phyloP scores from a whole-genome alignment of 2,888 invertebrate species.

The Agrotis segetum region DNA sequence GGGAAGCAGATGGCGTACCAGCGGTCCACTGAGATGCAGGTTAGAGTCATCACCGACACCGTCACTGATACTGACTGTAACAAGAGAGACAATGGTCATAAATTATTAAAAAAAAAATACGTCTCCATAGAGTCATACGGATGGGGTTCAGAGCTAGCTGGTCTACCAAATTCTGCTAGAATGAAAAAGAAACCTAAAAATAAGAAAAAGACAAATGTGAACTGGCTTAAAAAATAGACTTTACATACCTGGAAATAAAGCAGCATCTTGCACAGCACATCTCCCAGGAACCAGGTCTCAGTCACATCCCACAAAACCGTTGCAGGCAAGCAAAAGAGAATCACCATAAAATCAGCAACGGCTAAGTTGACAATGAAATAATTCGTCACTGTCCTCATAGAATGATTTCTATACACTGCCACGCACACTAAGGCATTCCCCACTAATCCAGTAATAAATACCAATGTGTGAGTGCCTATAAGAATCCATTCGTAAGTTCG shows the following conservation, averaged over 20 bases:
- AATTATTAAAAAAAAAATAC: background rate
- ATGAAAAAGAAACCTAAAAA: too few species aligned
- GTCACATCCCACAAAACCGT: constrained; percentile 97
- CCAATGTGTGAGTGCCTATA: constrained; percentile 93
- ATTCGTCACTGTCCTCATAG: constrained; percentile 98
- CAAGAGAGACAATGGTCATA: constrained; percentile 66
- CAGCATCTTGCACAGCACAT: constrained; percentile 95
- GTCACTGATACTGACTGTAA: constrained; percentile 97
- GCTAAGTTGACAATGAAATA: constrained; percentile 98
- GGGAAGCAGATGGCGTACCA: constrained; percentile 99
- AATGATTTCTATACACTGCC: constrained; percentile 96
- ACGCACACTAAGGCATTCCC: constrained; percentile 97
- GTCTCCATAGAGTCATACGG: too few species aligned
- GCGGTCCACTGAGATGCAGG: constrained; percentile 97
- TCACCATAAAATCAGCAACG: constrained; percentile 96
- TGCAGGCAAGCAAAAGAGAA: constrained; percentile 96
- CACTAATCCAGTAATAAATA: constrained; percentile 95
- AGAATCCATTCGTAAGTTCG: constrained; percentile 94
- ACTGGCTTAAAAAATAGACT: background rate
- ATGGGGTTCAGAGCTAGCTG: too few species aligned
- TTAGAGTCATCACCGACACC: constrained; percentile 97
- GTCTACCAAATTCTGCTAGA: too few species aligned
- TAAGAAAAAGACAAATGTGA: too few species aligned
- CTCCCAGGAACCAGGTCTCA: constrained; percentile 98
- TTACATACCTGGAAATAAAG: constrained; percentile 95